Evolutionary conservation across 2,888 invertebrate species (phyloP), one percentile per base, ranked within the genome.

Genomic region (Reticulitermes lucifugus): DNA sequence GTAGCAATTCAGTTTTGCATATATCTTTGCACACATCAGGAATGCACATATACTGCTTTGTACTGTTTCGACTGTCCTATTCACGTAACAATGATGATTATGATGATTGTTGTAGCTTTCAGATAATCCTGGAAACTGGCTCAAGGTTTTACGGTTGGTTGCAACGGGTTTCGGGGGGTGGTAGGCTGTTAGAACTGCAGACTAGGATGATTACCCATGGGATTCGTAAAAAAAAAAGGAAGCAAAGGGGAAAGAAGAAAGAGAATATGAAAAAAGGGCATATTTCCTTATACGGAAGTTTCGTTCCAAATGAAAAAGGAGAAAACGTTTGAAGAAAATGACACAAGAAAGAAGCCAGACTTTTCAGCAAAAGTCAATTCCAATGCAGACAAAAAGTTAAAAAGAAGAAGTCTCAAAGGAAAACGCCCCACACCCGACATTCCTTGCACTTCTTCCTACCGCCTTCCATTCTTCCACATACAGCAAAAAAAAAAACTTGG

Each of bases 301-400:
- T 41, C 35, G 12, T 35, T 73, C 21, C 9, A 73, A 73, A 73
- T 6, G 10, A 29, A 75, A 35, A 35, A 35, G 35, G 35, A 35
- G 35, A 43, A 35, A 46, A 46, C 0, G n/a, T n/a, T 10, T 4
- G 77, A 46, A 77, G n/a, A n/a, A 9, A 35, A 51, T 46, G 35
- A 43, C 77, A 41, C 41, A 73, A 73, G 51, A 77, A 77, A 77
- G 77, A 51, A 77, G 41, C 43, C 46, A 46, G 41, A 77, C 73
- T 73, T 73, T 73, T 73, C 73, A 73, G 41, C 73, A 35, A 60
- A 59, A 59, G 80, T 80, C 80, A 80, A 80, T 80, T 80, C 60
- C 59, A 80, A 80, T 80, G 65, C 65, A 81, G 81, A 65, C 60
- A 59, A 81, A 81, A 77, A 77, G 77, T 77, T 70, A 81, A 81